Evolutionary conservation across 2,888 invertebrate genomes (phyloP), one percentile per base, ranked within the genome.

Genomic region (Malthinus flaveolus): DNA sequence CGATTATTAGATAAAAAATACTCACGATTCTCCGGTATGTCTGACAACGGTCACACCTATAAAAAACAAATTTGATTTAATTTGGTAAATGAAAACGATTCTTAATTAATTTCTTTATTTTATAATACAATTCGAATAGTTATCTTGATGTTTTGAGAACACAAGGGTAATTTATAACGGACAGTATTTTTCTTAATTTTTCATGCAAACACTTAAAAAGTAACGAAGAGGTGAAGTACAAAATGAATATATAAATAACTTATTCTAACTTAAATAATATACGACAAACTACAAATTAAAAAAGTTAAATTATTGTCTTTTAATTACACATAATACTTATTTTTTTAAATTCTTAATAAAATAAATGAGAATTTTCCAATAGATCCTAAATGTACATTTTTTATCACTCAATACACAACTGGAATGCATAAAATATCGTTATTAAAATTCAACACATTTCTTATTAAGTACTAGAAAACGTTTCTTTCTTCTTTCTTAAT

Each of bases 61-160:
- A 23, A 35, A 39, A 11, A 37, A 48, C 35, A 32, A 49, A 15
- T 3, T 23, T 3, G 5, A 23, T 2, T 23, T 23, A 23, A 23
- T 23, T 23, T 23, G 5, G 23, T 46, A 45, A 35, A 32, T 8
- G 9, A 31, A 15, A 12, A 55, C 39, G 15, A 10, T 37, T 13
- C 15, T 55, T 59, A 59, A 59, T 59, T 54, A 59, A 59, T 45
- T 56, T 59, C 59, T 77, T 76, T 76, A 76, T 77, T 76, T 23
- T 77, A 76, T 74, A 76, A 77, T 76, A 77, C 74, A 75, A 76
- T 73, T 73, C 71, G 61, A 56, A 63, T 73, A 73, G 72, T 75
- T 74, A 75, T 73, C 62, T 70, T 72, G 71, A 70, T 69, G 68
- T 68, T 71, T 73, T 70, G 74, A 74, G 74, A 74, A 75, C 74